Percentiles rank a stretch among this genome's conserved stretches.
Evolutionary conservation across 2,113 vertebrate genomes (phyloP).

Genomic region (Mormyrus lacerda): DNA sequence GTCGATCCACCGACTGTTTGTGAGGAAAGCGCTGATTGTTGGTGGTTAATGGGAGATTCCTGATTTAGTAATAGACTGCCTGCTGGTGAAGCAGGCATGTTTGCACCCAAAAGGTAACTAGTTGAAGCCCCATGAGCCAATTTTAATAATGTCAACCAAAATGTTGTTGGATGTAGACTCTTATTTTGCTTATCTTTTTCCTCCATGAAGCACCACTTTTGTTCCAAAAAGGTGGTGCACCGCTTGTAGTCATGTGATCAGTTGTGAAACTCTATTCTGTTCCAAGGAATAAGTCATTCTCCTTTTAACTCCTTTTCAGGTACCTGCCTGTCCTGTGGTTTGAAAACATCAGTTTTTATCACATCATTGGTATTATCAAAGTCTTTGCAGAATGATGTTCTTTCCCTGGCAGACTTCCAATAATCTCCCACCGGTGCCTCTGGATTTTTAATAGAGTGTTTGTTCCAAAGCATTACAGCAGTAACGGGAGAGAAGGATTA

Average conservation of each 20-base stretch:
- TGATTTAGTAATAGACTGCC: neutral
- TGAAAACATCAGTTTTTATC: neutral
- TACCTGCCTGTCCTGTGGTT: neutral
- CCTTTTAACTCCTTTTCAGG: neutral
- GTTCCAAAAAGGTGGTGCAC: neutral
- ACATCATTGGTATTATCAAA: neutral
- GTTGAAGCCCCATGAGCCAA: neutral
- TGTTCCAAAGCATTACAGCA: neutral
- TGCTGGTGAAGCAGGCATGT: neutral
- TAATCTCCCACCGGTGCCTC: neutral
- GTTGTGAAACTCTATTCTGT: neutral
- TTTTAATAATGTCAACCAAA: neutral
- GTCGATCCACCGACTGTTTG: neutral
- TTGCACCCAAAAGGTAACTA: neutral
- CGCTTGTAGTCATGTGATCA: neutral
- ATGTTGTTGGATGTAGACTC: neutral
- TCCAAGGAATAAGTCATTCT: conserved; percentile 1
- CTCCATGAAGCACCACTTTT: conserved; percentile 21
- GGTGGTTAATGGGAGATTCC: neutral
- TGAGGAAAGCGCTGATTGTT: neutral
- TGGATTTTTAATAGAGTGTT: neutral
- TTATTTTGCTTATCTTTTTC: conserved; percentile 11
- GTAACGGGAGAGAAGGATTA: neutral
- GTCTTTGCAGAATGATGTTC: neutral
- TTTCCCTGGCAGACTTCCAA: neutral